Evolutionary conservation across 2,888 invertebrate species (phyloP).

Genomic region (Stegana nigrithorax): DNA sequence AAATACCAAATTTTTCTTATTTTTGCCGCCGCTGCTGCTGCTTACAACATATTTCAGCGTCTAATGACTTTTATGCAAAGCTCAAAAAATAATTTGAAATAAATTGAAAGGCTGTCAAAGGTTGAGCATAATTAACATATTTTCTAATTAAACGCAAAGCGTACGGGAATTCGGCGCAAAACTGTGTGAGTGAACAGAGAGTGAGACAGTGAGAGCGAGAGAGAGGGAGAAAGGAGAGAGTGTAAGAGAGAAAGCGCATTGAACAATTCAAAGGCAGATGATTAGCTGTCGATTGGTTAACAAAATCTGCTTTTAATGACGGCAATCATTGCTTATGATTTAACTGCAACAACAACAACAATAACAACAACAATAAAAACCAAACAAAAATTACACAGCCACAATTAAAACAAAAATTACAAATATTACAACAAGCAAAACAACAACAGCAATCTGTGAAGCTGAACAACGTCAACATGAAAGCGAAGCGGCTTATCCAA

Average conservation of each 20-base stretch:
- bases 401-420: no score
- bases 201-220: not conserved
- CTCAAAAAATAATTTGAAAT: not conserved
- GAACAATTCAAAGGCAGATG: slow-evolving; percentile 27
- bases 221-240: no score
- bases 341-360: not conserved
- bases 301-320: slow-evolving; percentile 15
- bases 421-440: no score
- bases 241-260: slow-evolving; percentile 6
- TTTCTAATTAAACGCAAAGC: slow-evolving; percentile 32
- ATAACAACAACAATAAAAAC: not conserved
- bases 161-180: not conserved
- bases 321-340: slow-evolving; percentile 6
- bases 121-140: slow-evolving; percentile 4
- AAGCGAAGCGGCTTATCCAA: no score
- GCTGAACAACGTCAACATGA: no score
- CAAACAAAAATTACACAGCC: no score
- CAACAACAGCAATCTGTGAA: no score
- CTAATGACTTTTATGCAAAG: slow-evolving; percentile 14
- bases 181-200: no score
- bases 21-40: no score
- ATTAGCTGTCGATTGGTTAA: slow-evolving; percentile 4
- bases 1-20: not conserved
- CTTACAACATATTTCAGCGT: not conserved
- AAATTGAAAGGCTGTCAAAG: not conserved